Conservation (phyloP, 2,888 invertebrate species). For the Zelleria hepariella region DNA sequence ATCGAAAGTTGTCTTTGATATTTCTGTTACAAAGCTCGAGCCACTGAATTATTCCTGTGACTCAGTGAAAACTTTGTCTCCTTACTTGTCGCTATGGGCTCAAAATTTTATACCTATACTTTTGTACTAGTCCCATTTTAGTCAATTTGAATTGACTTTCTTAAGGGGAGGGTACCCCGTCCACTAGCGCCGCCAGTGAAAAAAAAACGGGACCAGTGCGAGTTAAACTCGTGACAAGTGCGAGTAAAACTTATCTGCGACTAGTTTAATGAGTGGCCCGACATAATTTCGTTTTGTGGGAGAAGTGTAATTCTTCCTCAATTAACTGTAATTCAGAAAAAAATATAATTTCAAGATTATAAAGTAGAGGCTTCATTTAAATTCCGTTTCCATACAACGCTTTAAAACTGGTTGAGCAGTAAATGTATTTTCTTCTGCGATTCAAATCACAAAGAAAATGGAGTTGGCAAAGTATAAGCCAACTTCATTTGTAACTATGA, state of each 20-base stretch:
- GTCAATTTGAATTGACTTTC: not conserved
- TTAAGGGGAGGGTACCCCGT: too few species aligned
- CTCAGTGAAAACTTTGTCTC: not conserved
- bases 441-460: not conserved
- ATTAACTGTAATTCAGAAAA: too few species aligned
- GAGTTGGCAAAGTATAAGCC: not conserved
- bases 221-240: too few species aligned
- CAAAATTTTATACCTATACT: not conserved
- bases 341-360: not conserved
- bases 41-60: not conserved
- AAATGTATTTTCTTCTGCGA: not conserved
- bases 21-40: not conserved
- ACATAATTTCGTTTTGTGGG: too few species aligned
- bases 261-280: too few species aligned
- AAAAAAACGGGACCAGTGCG: too few species aligned
- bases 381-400: not conserved
- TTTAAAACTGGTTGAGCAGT: not conserved
- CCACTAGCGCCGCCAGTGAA: too few species aligned
- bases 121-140: not conserved
- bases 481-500: slow-evolving; percentile 4
- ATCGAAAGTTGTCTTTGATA: not conserved
- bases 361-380: too few species aligned
- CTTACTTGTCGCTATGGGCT: not conserved
- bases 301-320: too few species aligned
- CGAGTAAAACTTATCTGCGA: too few species aligned